Percentiles rank a stretch among this genome's conserved stretches.
phyloP scores from a whole-genome alignment of 2,113 vertebrate genomes.

The Pomatostomus ruficeps region DNA sequence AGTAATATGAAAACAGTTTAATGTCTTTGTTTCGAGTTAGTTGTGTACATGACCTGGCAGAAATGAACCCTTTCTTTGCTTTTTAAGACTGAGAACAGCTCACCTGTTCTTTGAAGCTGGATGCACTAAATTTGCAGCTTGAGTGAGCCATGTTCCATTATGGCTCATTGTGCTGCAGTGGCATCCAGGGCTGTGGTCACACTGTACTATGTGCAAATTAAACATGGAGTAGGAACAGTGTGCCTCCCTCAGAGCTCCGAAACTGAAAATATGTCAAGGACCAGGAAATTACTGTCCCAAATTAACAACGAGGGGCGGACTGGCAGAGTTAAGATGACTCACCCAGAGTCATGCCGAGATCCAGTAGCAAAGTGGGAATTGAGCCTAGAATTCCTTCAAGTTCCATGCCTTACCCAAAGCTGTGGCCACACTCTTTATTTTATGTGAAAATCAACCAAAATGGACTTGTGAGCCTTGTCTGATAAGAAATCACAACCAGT shows the following conservation, averaged over 20 bases:
- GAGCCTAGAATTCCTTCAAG: constrained; percentile 6
- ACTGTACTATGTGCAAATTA: background rate
- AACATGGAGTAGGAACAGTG: background rate
- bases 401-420: background rate
- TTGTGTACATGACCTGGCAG: background rate
- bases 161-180: background rate
- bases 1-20: background rate
- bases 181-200: background rate
- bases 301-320: background rate
- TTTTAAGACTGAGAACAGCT: background rate
- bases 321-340: constrained; percentile 20
- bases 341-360: background rate
- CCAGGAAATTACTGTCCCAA: constrained; percentile 8
- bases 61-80: background rate
- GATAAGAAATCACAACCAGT: background rate
- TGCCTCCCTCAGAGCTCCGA: background rate
- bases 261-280: background rate
- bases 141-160: background rate
- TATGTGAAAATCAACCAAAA: background rate
- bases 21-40: background rate
- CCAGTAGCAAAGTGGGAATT: background rate
- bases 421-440: background rate
- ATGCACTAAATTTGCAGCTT: background rate
- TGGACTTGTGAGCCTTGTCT: background rate
- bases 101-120: background rate